These are phyloP conservation scores for Choreutis nemorana DNA, from an alignment of 2,888 invertebrate species.

Conservation along the genomic window DNA sequence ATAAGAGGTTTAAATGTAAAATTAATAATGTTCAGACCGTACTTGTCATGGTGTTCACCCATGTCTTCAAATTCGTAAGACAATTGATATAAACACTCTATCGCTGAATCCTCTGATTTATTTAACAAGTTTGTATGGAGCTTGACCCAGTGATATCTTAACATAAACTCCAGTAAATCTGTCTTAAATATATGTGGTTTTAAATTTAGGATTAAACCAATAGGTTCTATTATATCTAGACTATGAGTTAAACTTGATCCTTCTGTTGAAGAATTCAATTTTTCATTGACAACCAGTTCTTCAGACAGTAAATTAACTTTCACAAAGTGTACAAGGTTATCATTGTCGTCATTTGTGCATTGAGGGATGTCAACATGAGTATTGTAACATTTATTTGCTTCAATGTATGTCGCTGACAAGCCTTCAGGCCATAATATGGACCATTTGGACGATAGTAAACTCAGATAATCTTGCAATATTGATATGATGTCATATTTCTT, in stretches of 20 bases:
- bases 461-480: constrained; percentile 68
- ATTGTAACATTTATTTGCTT: constrained; percentile 66
- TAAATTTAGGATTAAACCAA: constrained; percentile 36
- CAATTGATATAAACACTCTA: constrained; percentile 50
- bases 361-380: constrained; percentile 50
- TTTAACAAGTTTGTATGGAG: constrained; percentile 45
- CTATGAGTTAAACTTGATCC: constrained; percentile 28
- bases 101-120: constrained; percentile 42
- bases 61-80: constrained; percentile 50
- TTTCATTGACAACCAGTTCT: constrained; percentile 46
- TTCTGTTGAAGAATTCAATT: constrained; percentile 24
- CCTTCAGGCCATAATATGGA: constrained; percentile 70
- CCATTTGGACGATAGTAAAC: constrained; percentile 69
- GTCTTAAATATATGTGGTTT: constrained; percentile 42
- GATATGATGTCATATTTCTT: constrained; percentile 64
- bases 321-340: constrained; percentile 37
- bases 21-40: constrained; percentile 34
- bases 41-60: constrained; percentile 39
- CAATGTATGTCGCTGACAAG: constrained; percentile 64
- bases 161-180: constrained; percentile 36
- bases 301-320: constrained; percentile 43
- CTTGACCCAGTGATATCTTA: constrained; percentile 52
- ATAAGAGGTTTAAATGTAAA: constrained; percentile 46
- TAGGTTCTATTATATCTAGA: constrained; percentile 36
- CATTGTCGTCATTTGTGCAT: constrained; percentile 34